Base-by-base conservation (phyloP, 2,888 invertebrate species). In the Drosophila recens region DNA sequence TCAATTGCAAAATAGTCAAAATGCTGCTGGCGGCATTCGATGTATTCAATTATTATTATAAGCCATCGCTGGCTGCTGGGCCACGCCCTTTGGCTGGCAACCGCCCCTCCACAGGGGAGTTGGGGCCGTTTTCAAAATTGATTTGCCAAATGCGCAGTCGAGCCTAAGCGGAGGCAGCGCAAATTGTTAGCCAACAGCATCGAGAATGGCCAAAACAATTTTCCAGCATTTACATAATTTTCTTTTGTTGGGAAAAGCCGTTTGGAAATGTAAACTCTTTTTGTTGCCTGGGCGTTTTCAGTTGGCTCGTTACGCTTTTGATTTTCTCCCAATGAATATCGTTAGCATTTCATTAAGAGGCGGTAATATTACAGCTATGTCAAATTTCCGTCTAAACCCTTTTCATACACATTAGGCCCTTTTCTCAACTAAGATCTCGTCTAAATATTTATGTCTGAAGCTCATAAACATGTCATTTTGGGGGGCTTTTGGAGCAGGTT, bases 21-120 rank as follows among this genome's bases (percentile, higher is more conserved):
- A 67, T 84, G 52, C 51, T 64, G 79, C 63, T 46, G 56, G 48
- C 70, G 54, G 69, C 76, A 51, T 43, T 43, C 68, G 66, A 80
- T 74, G 76, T 80, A 87, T 87, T 87, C 84, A 87, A 84, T 87
- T 84, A 84, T 84, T 84, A 85, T 84, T 82, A 85, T 87, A 85
- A 87, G 87, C 80, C 72, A 56, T 52, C 33, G 56, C 52, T 49
- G 46, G 54, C 62, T 59, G 66, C 11, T 49, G 46, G 45, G 67
- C 67, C 76, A 67, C 75, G 79, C 63, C 82, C 77, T 48, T 43
- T 15, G 49, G 34, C 51, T 53, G 78, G 48, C 52, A 48, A 54
- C 42, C 52, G 78, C 52, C 51, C 51, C 33, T 45, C 13, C 64
- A 48, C 36, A 1, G 57, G 42, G 30, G 30, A 30, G 8, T 8